Evolutionary conservation across 92 coral and sea anemone species (phyloP).

Genomic region (Galaxea fascicularis): DNA sequence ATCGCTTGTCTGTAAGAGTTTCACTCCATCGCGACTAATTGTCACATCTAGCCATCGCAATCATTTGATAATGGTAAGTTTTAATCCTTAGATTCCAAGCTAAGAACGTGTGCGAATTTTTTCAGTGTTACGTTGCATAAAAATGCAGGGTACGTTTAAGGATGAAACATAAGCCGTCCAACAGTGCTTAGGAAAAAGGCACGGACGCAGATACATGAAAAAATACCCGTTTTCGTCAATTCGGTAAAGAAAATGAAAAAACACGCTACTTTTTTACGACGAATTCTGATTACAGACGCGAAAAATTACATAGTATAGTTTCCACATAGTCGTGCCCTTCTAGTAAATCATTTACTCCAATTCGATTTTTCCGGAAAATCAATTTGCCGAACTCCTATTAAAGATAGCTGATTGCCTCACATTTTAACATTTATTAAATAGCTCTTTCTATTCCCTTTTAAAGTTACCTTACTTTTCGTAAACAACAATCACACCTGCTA

Average conservation of each 20-base stretch:
- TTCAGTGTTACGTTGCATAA: not conserved
- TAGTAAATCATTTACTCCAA: not conserved
- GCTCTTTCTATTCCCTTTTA: conserved; percentile 11
- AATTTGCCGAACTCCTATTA: not conserved
- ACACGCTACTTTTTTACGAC: no score
- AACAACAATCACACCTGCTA: conserved; percentile 33
- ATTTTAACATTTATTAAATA: conserved; percentile 6
- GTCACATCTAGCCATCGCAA: not conserved
- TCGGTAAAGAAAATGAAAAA: not conserved
- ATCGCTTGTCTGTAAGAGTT: not conserved
- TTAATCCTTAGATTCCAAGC: not conserved
- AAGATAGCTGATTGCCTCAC: not conserved
- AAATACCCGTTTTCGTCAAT: not conserved
- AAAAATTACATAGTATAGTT: not conserved
- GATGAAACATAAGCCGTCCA: no score
- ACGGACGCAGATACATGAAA: not conserved
- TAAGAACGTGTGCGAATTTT: not conserved
- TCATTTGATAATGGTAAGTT: conserved; percentile 18
- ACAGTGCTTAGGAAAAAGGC: not conserved
- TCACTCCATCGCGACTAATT: not conserved
- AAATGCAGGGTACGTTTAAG: no score
- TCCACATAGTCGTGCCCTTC: not conserved
- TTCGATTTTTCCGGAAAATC: not conserved
- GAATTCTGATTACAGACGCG: not conserved
- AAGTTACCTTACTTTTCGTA: conserved; percentile 31